Base-by-base conservation (phyloP, 2,888 invertebrate species). In the Pelosia muscerda region DNA sequence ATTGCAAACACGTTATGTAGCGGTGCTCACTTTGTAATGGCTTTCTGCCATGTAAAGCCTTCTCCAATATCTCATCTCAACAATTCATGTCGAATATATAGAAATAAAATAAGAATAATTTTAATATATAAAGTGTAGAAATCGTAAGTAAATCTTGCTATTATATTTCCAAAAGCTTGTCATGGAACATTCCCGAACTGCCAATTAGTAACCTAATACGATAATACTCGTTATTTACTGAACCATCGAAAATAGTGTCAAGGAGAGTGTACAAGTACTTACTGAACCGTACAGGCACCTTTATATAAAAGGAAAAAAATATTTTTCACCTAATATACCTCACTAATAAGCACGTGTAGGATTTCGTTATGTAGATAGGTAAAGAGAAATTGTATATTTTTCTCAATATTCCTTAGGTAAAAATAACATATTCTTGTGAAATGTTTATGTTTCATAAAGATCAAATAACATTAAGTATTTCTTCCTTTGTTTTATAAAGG, bases 341-440 rank as follows among this genome's bases (percentile, higher is more conserved):
- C 25, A 2, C 28, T 62, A 62, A 53, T 62, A 53, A 53, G 49
- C 31, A 53, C 62, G n/a, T 53, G 53, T 28, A 62, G n/a, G 60
- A 19, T 42, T 60, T 42, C 13, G 25, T 38, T 25, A 25, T 19
- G n/a, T 25, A 57, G 23, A 15, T 26, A 57, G 23, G 9, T 26
- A 34, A 59, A 34, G 34, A 59, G 0, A 38, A 25, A 19, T 9
- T 34, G 23, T 59, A 23, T 38, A 8, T 23, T 59, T 23, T 2
- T 23, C 23, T 59, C 23, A 23, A 23, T 59, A 34, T 23, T 34
- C 15, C 2, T 23, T 8, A 22, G 15, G 34, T 3, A 34, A 13
- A 59, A 34, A 34, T 59, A 23, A 1, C 15, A 9, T 25, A 23
- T 10, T 34, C 10, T 25, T 23, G 4, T 19, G 59, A 25, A 19